Percentiles rank a stretch among this genome's conserved stretches.
phyloP scores from a whole-genome alignment of 1,140 invertebrate species.

The Rhagoletis zephyria region DNA sequence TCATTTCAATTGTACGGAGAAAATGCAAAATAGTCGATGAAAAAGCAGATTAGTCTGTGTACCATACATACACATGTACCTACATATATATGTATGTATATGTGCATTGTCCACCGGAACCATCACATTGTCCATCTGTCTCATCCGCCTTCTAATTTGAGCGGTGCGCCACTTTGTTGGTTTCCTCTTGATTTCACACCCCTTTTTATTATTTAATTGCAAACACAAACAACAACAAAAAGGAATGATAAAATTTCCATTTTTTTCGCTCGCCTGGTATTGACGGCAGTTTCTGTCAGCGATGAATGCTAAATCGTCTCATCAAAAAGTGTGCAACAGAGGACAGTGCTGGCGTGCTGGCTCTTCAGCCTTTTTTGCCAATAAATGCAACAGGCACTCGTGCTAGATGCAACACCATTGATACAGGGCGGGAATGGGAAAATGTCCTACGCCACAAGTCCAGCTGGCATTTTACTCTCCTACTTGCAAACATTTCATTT shows the following conservation, averaged over 20 bases:
- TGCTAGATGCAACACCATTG: neutral
- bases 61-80: neutral
- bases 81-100: no score
- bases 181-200: constrained; percentile 52
- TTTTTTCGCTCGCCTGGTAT: neutral
- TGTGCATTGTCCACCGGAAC: neutral
- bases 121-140: neutral
- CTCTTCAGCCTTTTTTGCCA: neutral
- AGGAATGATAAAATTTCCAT: neutral
- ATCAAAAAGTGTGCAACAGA: constrained; percentile 37
- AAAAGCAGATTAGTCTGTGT: constrained; percentile 40
- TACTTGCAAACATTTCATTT: constrained; percentile 28
- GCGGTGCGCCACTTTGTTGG: constrained; percentile 35
- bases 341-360: neutral
- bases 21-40: constrained; percentile 33
- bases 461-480: constrained; percentile 32
- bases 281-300: constrained; percentile 37
- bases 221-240: constrained; percentile 45
- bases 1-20: neutral
- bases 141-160: constrained; percentile 2
- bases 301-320: constrained; percentile 47
- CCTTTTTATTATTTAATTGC: constrained; percentile 42
- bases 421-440: neutral
- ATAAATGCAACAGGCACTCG: constrained; percentile 48
- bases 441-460: constrained; percentile 15